phyloP scores from a whole-genome alignment of 2,888 invertebrate genomes.

The Megastigmus dorsalis region DNA sequence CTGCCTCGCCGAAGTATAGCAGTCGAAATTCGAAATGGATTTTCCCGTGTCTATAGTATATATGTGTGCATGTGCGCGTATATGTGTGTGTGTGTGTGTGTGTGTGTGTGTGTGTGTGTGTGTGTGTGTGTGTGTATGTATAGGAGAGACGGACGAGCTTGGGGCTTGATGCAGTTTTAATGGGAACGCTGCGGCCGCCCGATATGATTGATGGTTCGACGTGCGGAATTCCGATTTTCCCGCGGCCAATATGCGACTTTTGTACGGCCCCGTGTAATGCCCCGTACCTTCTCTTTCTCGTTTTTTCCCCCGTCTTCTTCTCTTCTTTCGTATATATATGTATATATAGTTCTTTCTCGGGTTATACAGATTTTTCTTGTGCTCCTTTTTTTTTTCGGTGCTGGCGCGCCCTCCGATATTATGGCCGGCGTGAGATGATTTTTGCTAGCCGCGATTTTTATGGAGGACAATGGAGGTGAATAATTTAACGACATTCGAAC shows the following conservation, averaged over 20 bases:
- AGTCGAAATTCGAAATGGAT: slow-evolving; percentile 62
- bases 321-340: not conserved
- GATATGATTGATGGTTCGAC: slow-evolving; percentile 71
- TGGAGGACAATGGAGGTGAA: not conserved
- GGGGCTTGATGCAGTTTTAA: slow-evolving; percentile 72
- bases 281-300: not conserved
- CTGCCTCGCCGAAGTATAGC: slow-evolving; percentile 41
- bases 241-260: slow-evolving; percentile 31
- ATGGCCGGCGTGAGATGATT: slow-evolving; percentile 15
- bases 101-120: no score
- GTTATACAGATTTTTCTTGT: not conserved
- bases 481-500: no score
- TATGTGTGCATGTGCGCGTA: no score
- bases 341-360: not conserved
- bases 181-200: slow-evolving; percentile 66
- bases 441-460: not conserved
- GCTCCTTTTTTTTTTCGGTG: not conserved
- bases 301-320: not conserved
- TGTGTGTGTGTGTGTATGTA: no score
- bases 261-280: not conserved
- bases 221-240: slow-evolving; percentile 57
- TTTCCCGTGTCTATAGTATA: no score
- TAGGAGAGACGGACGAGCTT: no score
- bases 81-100: no score
- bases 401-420: no score